Conservation (phyloP, 2,888 invertebrate genomes). For the Scaptomyza flava region DNA sequence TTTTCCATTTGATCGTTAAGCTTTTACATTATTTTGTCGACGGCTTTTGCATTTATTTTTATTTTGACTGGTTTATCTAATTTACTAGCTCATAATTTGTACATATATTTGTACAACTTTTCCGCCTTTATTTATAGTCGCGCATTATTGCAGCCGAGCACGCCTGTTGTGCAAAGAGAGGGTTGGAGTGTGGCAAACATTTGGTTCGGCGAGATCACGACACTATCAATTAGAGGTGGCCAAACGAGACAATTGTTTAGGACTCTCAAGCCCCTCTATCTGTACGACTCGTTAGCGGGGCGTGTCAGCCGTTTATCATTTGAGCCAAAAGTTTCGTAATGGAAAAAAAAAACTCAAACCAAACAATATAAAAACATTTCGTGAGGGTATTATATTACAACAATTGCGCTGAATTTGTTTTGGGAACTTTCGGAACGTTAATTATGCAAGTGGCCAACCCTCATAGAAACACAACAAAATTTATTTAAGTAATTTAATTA, state of each 20-base stretch:
- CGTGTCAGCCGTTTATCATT: constrained; percentile 75
- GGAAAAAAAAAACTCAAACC: constrained; percentile 36
- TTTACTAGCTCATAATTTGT: constrained; percentile 34
- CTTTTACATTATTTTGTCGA: constrained; percentile 25
- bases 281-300: constrained; percentile 64
- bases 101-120: constrained; percentile 30
- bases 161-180: constrained; percentile 12
- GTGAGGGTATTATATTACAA: constrained; percentile 57
- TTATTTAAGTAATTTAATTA: constrained; percentile 67
- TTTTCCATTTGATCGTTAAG: constrained; percentile 27
- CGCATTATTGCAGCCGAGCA: constrained; percentile 23
- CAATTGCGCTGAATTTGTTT: constrained; percentile 69
- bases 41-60: constrained; percentile 28
- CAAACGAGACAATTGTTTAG: constrained; percentile 72
- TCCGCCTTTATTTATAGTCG: constrained; percentile 48
- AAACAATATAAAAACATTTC: constrained; percentile 49
- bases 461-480: constrained; percentile 29
- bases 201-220: constrained; percentile 64
- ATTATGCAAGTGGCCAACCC: constrained; percentile 71
- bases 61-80: constrained; percentile 33
- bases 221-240: constrained; percentile 74
- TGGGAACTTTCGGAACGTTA: constrained; percentile 67
- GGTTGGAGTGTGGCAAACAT: constrained; percentile 28
- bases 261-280: constrained; percentile 40
- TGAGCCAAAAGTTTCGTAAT: constrained; percentile 60